Evolutionary conservation across 2,797 vertebrate species (phyloP), one percentile per base, ranked within the genome.

Genomic region (Nyctibius grandis): DNA sequence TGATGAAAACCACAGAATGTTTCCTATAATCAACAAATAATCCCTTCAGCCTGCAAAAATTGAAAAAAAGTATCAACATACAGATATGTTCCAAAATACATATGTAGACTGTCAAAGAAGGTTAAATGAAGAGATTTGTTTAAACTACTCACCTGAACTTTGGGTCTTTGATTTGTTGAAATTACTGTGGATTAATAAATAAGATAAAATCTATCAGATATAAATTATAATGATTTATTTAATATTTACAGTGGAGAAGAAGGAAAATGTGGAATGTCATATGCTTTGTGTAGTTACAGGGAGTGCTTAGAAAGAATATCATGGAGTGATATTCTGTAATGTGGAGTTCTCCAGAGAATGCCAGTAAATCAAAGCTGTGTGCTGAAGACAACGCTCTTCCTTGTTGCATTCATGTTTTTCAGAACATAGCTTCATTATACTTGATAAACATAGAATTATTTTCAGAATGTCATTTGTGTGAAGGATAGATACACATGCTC

Each of bases 21-120:
- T 85, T 95, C 72, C 42, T n/a, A 80, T 47, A 60, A 79, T 89
- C 80, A 94, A 91, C 53, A 95, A 95, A 83, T 59, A 96, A 94
- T 84, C n/a, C 61, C 53, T 92, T 95, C 94, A 94, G 68, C 31
- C 56, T 82, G 75, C 79, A 88, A 96, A 93, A 85, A 68, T 40
- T 15, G 33, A 16, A 85, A 95, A 87, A 28, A 70, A 33, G 1
- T 57, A 47, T 44, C 34, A 68, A 16, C 3, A 7, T 67, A 89
- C n/a, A 89, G 56, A 54, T 86, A 82, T 61, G 91, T 87, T 60
- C 42, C 26, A 93, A 85, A 90, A 80, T 65, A 90, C 25, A 51
- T 78, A 34, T 48, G 47, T 86, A 75, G 11, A 51, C 21, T 84
- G 40, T 74, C 33, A 92, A 60, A 83, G 83, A 96, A 91, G 45